Base-by-base conservation (phyloP, 2,888 invertebrate genomes). In the Lithophane socia region DNA sequence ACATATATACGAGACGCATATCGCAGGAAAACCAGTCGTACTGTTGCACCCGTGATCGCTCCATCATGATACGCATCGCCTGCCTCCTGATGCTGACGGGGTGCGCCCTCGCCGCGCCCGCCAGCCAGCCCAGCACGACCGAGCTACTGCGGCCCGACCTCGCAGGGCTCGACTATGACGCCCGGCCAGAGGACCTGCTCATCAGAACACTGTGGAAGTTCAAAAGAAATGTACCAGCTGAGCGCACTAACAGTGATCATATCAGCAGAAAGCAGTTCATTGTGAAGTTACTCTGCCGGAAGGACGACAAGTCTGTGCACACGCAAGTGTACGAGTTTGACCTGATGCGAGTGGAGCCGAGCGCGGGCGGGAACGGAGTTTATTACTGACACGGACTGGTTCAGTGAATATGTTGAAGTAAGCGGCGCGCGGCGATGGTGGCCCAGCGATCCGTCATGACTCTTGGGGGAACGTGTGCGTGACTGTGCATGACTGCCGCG, bases 301-400 rank as follows among this genome's bases (percentile, higher is more conserved):
- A 68, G 13, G 68, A 75, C 16, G 66, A 68, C 3, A 77, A 83
- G 8, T 90, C 88, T 79, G 71, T 52, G 49, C 82, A 76, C 47
- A 63, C 69, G n/a, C 77, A 88, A 47, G 78, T 88, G 63, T 91
- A 89, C 83, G 86, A 90, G 79, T 90, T 91, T 58, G 80, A 91
- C 79, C 77, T 91, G 67, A 71, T 90, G 47, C 80, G 67, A 24
- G 79, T 67, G 42, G 80, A 77, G 24, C 82, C 86, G 9, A 60
- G 76, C 60, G 65, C 66, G 44, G 72, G 61, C 65, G 72, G 79
- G n/a, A 81, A 73, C 49, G 44, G 82, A 49, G 66, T 80, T n/a
- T 79, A 85, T 68, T 87, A 88, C 47, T 88, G 80, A 88, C 44
- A 16, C 3, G 29, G 18, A 16, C 29, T 60, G 24, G 18, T 58